Evolutionary conservation across 1,140 invertebrate genomes (phyloP), one percentile per base, ranked within the genome.

Genomic region (Colletes latitarsis): DNA sequence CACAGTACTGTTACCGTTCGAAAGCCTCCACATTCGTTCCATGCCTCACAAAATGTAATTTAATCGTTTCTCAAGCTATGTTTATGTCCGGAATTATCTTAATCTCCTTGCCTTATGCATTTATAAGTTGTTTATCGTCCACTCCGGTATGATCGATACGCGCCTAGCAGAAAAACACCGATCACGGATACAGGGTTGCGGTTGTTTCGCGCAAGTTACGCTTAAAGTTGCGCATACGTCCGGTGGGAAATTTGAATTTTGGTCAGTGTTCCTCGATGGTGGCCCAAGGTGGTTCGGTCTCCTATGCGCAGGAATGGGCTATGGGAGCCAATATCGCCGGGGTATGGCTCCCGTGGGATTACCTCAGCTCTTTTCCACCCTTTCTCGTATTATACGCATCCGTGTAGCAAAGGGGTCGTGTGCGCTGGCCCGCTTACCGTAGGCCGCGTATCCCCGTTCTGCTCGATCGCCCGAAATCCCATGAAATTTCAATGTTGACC

Each of bases 321-420:
- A 82, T 87, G 87, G 86, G 87, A 88, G 86, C 86, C 87, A 88
- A 88, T 88, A 88, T 88, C 86, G 85, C 83, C 86, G 83, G 83
- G 74, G 77, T 82, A 88, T 86, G 86, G 77, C 86, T 85, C 86
- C 80, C 83, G 46, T 55, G 87, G 77, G 83, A 73, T 60, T 21
- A 52, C 55, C 81, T 60, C 83, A 72, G 79, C 86, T 85, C 86
- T 87, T 85, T 88, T 87, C 85, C 85, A 86, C 77, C 85, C 85
- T 87, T 87, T 87, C 82, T 77, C 72, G 85, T 87, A 86, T 87
- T 87, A 87, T 87, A 86, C 84, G 77, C 81, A 63, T 85, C 75
- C 84, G 84, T 67, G 72, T 69, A 79, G 62, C 81, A 57, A 85
- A 86, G 62, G 77, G 77, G 39, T 73, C 81, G 78, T 73, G 58